Conservation (phyloP, 2,888 invertebrate genomes). For the Macrosiphum euphorbiae region DNA sequence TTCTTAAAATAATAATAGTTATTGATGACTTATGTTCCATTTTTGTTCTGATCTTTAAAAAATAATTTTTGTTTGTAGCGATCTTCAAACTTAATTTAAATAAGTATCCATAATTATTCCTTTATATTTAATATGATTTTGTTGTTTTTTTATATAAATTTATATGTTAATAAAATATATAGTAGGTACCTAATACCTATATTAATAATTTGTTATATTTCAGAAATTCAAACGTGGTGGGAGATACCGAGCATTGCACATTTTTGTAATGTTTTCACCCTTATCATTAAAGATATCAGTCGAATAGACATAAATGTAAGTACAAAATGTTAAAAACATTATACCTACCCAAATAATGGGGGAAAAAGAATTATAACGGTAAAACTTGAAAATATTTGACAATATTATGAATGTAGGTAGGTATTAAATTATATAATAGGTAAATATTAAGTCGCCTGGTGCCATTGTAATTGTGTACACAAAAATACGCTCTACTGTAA, state of each 20-base stretch:
- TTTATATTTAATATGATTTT: too few relatives aligned
- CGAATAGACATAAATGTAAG: slow-evolving; percentile 37
- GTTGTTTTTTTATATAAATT: neutral
- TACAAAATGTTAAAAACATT: neutral
- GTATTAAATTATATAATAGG: too few relatives aligned
- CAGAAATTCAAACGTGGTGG: slow-evolving; percentile 56
- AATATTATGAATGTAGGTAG: neutral
- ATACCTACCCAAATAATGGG: neutral
- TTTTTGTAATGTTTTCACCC: slow-evolving; percentile 31
- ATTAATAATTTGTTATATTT: slow-evolving; percentile 1
- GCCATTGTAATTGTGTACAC: too few relatives aligned
- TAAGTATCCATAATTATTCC: neutral
- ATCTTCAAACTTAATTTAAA: too few relatives aligned
- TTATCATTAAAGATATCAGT: slow-evolving; percentile 10
- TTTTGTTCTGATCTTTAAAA: too few relatives aligned
- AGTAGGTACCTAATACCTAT: too few relatives aligned
- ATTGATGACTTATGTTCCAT: too few relatives aligned
- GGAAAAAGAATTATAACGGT: neutral
- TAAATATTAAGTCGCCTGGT: neutral
- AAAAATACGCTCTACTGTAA: too few relatives aligned
- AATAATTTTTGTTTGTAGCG: too few relatives aligned
- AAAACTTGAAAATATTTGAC: neutral
- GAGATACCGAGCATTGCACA: slow-evolving; percentile 49
- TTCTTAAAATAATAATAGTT: too few relatives aligned
- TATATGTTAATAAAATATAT: neutral